phyloP scores from a whole-genome alignment of 1,140 invertebrate species.

The Ceratosolen solmsi region DNA sequence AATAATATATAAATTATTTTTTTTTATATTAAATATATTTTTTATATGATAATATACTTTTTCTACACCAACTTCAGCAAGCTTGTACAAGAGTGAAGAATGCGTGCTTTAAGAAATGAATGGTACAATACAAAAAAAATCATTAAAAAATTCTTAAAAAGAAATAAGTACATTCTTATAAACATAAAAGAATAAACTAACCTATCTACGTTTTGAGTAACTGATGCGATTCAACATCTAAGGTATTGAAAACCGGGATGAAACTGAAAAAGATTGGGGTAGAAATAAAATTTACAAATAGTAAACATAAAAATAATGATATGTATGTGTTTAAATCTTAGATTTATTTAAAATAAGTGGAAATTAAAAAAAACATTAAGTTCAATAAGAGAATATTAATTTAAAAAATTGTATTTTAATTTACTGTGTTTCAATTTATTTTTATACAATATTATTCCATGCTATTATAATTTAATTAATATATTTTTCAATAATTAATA shows the following conservation, averaged over 20 bases:
- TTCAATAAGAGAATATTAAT: not conserved
- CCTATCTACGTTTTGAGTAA: conserved; percentile 60
- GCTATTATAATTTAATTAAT: no score
- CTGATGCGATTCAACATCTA: conserved; percentile 59
- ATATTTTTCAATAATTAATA: no score
- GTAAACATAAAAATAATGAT: conserved; percentile 41
- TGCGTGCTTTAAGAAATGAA: conserved; percentile 36
- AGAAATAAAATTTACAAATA: conserved; percentile 49
- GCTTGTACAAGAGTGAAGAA: conserved; percentile 41
- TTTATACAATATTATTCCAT: no score
- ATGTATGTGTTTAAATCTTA: not conserved
- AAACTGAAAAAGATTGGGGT: conserved; percentile 62
- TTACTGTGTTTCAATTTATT: no score
- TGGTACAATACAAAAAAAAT: conserved; percentile 15
- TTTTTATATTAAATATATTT: no score
- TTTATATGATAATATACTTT: no score
- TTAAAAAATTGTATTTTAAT: not conserved
- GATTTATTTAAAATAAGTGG: conserved; percentile 1
- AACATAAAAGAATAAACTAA: conserved; percentile 58
- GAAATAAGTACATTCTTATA: conserved; percentile 51
- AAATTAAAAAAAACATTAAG: not conserved
- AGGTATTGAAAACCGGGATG: conserved; percentile 59
- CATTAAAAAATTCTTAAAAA: conserved; percentile 28
- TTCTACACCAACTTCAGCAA: conserved; percentile 28
- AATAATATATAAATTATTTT: no score